phyloP scores from a whole-genome alignment of 2,888 invertebrate genomes.

The Diarsia brunnea region DNA sequence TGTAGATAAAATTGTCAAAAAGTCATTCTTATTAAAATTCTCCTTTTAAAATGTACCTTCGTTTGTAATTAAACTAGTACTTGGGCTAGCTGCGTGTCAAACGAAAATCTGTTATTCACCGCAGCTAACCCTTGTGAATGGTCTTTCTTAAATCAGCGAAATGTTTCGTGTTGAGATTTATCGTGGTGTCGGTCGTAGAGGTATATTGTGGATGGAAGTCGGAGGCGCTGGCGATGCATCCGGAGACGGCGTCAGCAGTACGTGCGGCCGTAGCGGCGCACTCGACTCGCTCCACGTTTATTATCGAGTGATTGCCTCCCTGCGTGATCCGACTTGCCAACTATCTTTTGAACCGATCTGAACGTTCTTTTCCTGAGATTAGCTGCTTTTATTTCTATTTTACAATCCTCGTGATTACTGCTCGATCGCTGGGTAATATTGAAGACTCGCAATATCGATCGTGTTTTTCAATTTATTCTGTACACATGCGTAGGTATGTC shows the following conservation, averaged over 20 bases:
- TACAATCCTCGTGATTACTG: constrained; percentile 72
- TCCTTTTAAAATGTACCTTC: not conserved
- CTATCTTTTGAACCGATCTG: constrained; percentile 82
- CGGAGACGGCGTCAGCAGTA: constrained; percentile 83
- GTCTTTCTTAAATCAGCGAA: constrained; percentile 44
- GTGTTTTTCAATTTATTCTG: constrained; percentile 13
- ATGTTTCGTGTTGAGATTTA: constrained; percentile 70
- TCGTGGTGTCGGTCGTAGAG: constrained; percentile 67
- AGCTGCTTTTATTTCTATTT: constrained; percentile 83
- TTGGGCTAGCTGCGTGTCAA: constrained; percentile 9
- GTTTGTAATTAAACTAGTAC: constrained; percentile 2
- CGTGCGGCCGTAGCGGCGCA: constrained; percentile 81
- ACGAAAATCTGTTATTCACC: constrained; percentile 22
- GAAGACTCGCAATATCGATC: constrained; percentile 39
- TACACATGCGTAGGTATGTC: constrained; percentile 14
- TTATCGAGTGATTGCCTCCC: constrained; percentile 89
- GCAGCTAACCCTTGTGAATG: constrained; percentile 12
- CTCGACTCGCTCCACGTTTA: constrained; percentile 86
- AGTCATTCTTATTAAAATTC: constrained; percentile 17
- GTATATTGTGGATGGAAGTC: constrained; percentile 71
- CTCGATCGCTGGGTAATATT: constrained; percentile 42
- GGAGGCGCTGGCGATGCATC: constrained; percentile 76
- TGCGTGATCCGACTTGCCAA: constrained; percentile 88
- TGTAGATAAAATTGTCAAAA: constrained; percentile 67
- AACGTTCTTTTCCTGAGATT: constrained; percentile 79